Evolutionary conservation across 1,140 invertebrate genomes (phyloP).

Genomic region (Drosophila paulistorum): DNA sequence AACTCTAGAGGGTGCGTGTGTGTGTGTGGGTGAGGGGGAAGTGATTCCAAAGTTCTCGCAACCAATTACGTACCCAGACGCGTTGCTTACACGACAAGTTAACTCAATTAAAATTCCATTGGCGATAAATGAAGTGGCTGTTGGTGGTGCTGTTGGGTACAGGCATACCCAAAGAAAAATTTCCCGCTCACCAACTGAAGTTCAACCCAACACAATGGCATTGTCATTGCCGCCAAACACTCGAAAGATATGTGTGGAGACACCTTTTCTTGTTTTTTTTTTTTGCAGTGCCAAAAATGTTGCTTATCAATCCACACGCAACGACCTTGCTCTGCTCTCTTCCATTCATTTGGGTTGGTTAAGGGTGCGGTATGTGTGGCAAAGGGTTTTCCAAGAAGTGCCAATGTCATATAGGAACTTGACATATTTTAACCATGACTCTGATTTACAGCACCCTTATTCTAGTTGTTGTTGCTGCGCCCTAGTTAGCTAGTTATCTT

Average conservation of each 20-base stretch:
- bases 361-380: background rate
- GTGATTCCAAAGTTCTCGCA: conserved; percentile 29
- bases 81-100: conserved; percentile 48
- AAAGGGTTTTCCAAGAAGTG: conserved; percentile 1
- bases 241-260: background rate
- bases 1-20: background rate
- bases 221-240: background rate
- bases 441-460: background rate
- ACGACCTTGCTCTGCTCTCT: conserved; percentile 55
- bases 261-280: background rate
- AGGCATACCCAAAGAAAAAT: conserved; percentile 6
- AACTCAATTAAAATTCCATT: conserved; percentile 68
- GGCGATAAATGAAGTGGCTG: conserved; percentile 59
- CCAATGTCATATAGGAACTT: conserved; percentile 12
- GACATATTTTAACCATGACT: conserved; percentile 50
- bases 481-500: conserved; percentile 16
- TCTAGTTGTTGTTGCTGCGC: conserved; percentile 19
- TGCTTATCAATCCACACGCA: conserved; percentile 47
- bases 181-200: background rate
- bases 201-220: background rate
- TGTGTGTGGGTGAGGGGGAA: background rate
- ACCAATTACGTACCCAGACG: conserved; percentile 33
- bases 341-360: background rate
- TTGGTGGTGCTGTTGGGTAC: conserved; percentile 28
- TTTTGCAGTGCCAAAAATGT: conserved; percentile 44